Conservation (phyloP, 2,113 vertebrate species). For the Sylvilagus bachmani region DNA sequence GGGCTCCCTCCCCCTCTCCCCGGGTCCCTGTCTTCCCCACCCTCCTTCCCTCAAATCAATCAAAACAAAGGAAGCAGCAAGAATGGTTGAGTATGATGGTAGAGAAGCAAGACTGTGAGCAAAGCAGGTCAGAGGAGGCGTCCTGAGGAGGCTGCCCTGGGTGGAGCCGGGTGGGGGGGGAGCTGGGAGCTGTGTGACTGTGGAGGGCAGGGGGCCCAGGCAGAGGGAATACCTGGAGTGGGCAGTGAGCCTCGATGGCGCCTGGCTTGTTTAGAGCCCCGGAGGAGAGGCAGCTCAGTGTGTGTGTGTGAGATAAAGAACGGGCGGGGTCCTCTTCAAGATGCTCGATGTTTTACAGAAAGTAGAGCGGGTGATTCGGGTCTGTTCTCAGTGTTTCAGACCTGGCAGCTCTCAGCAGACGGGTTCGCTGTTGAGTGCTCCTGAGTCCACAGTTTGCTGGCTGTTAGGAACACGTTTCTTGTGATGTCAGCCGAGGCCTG, state of each 20-base stretch:
- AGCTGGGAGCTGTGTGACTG: background rate
- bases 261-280: background rate
- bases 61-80: too few species aligned
- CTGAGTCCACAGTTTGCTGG: background rate
- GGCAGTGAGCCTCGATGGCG: background rate
- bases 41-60: too few species aligned
- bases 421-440: background rate
- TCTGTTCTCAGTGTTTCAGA: background rate
- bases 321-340: background rate
- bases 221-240: background rate
- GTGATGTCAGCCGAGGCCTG: background rate
- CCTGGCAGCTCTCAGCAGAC: background rate
- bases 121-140: background rate
- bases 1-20: too few species aligned
- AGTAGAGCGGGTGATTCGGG: background rate
- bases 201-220: background rate
- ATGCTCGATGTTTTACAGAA: background rate
- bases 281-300: background rate
- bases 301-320: background rate
- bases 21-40: too few species aligned
- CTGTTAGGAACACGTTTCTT: background rate
- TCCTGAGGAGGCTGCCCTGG: background rate
- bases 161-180: rapidly evolving
- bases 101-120: background rate
- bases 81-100: background rate